Evolutionary conservation across 2,888 invertebrate genomes (phyloP).

Genomic region (Cremastinae sp.): DNA sequence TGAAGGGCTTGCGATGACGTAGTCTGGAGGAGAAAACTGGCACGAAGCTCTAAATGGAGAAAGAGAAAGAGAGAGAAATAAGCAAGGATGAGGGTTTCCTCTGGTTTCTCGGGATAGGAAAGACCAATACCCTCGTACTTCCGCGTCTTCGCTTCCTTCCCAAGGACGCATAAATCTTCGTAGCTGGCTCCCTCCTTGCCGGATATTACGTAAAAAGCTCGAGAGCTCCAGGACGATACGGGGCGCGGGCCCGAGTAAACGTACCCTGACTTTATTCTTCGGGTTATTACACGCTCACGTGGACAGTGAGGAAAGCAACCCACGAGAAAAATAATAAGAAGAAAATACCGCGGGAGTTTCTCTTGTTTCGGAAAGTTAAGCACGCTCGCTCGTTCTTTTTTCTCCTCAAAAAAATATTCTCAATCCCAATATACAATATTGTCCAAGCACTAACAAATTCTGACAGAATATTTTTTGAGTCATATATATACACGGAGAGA

Average conservation of each 20-base stretch:
- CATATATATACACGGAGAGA: no score
- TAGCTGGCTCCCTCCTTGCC: constrained; percentile 61
- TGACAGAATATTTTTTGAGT: no score
- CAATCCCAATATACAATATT: background rate
- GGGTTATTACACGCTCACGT: constrained; percentile 60
- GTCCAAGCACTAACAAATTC: background rate
- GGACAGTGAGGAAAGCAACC: constrained; percentile 31
- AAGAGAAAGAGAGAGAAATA: no score
- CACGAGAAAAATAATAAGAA: constrained; percentile 25
- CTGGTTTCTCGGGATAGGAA: constrained; percentile 69
- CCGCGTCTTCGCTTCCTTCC: constrained; percentile 70
- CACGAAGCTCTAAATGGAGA: constrained; percentile 69
- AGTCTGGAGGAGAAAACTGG: constrained; percentile 67
- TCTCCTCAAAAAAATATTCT: background rate
- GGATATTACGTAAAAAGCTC: constrained; percentile 73
- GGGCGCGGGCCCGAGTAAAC: constrained; percentile 24
- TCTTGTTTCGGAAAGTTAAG: constrained; percentile 1
- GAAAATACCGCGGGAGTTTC: constrained; percentile 15
- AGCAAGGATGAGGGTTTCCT: background rate
- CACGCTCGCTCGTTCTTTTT: constrained; percentile 26
- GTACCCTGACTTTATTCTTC: constrained; percentile 41
- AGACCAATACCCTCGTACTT: constrained; percentile 77
- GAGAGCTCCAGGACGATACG: constrained; percentile 37
- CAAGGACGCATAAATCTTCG: constrained; percentile 76
- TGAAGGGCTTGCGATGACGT: constrained; percentile 47